Evolutionary conservation across 2,113 vertebrate species (phyloP), one percentile per base, ranked within the genome.

Genomic region (Nipponia nippon): DNA sequence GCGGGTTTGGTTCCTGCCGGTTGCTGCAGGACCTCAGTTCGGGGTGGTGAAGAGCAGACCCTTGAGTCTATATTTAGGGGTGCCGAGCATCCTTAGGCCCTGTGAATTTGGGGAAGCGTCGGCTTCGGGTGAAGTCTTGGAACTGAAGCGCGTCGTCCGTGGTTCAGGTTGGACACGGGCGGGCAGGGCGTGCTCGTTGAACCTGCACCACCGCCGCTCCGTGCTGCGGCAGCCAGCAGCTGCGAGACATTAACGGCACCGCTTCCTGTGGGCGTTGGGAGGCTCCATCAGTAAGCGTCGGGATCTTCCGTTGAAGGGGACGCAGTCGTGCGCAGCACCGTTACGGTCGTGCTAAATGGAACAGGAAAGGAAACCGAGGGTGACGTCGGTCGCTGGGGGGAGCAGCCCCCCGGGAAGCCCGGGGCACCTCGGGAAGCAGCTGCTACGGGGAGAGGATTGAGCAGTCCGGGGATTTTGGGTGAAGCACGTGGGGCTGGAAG

Each of bases 71-170:
- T 20, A 2, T 17, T 52, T 15, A 11, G 18, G 78, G 65, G 29
- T 17, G 58, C 52, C 49, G 79, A 27, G 85, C 13, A 4, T 14
- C 42, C 47, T 62, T 17, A 34, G 62, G 17, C 21, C n/a, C 20
- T 3, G 29, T 22, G 47, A 18, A 19, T 16, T 2, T 13, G 16
- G 36, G 32, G 44, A 13, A 27, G 36, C 50, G 29, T 7, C 20
- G n/a, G 49, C 16, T 59, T 47, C 18, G 34, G 56, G 4, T n/a
- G 56, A n/a, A 15, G 21, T 10, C 23, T 59, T 15, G 38, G 38
- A 23, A 4, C 27, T 2, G 32, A 29, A 23, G 23, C 7, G 1
- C 6, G 0, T 32, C 1, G 2, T 11, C 13, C 0, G 3, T 25
- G 58, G 34, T 32, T 26, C 7, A 6, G 29, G 53, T 1, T 18